Evolutionary conservation across 2,797 vertebrate species (phyloP).

Genomic region (Agapornis canus): DNA sequence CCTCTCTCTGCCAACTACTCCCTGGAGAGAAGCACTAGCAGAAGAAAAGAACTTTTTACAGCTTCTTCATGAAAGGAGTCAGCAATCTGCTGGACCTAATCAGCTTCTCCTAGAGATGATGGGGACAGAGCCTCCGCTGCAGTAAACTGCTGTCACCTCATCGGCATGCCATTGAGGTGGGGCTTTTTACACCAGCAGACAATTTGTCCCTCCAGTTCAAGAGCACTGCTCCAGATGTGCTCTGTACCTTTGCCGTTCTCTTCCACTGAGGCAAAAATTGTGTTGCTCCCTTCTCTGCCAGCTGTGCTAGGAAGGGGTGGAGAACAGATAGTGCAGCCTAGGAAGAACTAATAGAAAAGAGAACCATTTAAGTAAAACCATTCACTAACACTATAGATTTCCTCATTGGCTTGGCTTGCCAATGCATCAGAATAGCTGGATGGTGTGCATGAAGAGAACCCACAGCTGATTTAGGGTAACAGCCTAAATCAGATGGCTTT

Average conservation of each 20-base stretch:
- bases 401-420: slow-evolving; percentile 39
- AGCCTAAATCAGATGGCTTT: slow-evolving; percentile 13
- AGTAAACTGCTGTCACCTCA: not conserved
- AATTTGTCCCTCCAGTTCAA: not conserved
- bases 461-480: not conserved
- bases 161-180: not conserved
- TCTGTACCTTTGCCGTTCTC: not conserved
- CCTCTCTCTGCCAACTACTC: slow-evolving; percentile 70
- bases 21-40: slow-evolving; percentile 48
- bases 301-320: not conserved
- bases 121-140: not conserved
- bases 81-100: slow-evolving; percentile 64
- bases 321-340: not conserved
- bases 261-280: not conserved
- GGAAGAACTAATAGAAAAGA: slow-evolving; percentile 6
- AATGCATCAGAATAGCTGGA: slow-evolving; percentile 47
- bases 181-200: not conserved
- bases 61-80: slow-evolving; percentile 64
- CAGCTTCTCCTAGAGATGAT: slow-evolving; percentile 30
- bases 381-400: slow-evolving; percentile 45
- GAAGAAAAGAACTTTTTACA: slow-evolving; percentile 70
- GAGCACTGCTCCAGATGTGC: not conserved
- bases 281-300: slow-evolving; percentile 6
- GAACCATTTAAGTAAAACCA: slow-evolving; percentile 48
- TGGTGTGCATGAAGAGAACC: slow-evolving; percentile 32